Evolutionary conservation across 2,797 vertebrate species (phyloP), one percentile per base, ranked within the genome.

Genomic region (Spondyliosoma cantharus): DNA sequence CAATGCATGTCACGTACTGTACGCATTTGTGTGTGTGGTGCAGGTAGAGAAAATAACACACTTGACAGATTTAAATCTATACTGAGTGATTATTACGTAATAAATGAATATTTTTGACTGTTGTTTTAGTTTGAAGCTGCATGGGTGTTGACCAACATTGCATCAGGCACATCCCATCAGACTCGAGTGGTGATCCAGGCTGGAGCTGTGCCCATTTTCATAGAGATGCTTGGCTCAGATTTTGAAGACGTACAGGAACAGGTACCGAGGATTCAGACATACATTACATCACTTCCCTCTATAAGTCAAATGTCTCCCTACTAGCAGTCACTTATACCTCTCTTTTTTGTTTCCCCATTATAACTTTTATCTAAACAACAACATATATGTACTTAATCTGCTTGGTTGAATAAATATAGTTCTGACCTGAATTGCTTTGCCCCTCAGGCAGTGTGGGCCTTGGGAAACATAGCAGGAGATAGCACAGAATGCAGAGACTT

Each of bases 401-500:
- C 29, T 14, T 24, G 6, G 16, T 22, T 32, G 13, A 65, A 64
- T 48, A 58, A 69, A 54, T 7, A 29, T 56, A n/a, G 32, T 29
- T 24, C 7, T 82, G 50, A 80, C 27, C n/a, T 77, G 27, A 50
- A 70, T 67, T 79, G 3, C 32, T 85, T 75, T 59, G 42, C 29
- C 50, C 67, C 9, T 49, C 91, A 99, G 97, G 97, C 97, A 50
- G 97, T 99, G 46, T 99, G 97, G 97, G 97, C 97, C 71, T 94
- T 99, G 91, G 97, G 97, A 70, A 99, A 99, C 91, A 99, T 99
- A 87, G 97, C 97, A 91, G 97, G 97, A 72, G 97, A 99, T 83
- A 99, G 97, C 89, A 97, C 97, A 88, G 97, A 98, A 93, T 99
- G 97, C 94, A 96, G 97, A 94, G 97, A 99, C 93, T 99, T 97